Evolutionary conservation across 2,797 vertebrate genomes (phyloP).

Genomic region (Pseudomugil gertrudae): DNA sequence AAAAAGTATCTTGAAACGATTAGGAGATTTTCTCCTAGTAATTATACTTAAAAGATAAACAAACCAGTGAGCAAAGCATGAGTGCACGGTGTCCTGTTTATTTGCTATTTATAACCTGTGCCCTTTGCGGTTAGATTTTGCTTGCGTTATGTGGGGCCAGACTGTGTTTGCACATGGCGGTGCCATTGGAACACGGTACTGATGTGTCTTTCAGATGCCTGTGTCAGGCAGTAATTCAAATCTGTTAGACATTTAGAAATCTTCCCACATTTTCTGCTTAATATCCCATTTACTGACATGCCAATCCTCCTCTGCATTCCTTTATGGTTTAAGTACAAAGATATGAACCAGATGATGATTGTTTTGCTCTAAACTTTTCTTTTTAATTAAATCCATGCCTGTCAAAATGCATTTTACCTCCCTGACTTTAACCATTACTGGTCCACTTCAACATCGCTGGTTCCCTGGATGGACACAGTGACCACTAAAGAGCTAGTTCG

Average conservation of each 20-base stretch:
- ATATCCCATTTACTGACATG: slow-evolving; percentile 5
- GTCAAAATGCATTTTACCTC: slow-evolving; percentile 32
- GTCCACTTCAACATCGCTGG: slow-evolving; percentile 35
- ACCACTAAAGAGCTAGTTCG: slow-evolving; percentile 13
- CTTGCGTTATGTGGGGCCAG: slow-evolving; percentile 48
- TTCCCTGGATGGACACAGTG: slow-evolving; percentile 31
- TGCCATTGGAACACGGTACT: slow-evolving; percentile 45
- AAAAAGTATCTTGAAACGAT: neutral
- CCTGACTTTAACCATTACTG: slow-evolving; percentile 28
- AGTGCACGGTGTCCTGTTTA: slow-evolving; percentile 70
- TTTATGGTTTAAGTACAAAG: slow-evolving; percentile 18
- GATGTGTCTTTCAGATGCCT: slow-evolving; percentile 29
- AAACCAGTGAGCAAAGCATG: slow-evolving; percentile 53
- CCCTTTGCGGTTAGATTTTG: slow-evolving; percentile 78
- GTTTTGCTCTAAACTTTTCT: neutral
- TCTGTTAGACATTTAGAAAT: slow-evolving; percentile 10
- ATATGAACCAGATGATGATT: slow-evolving; percentile 22
- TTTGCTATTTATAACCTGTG: slow-evolving; percentile 81
- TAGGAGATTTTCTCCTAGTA: neutral
- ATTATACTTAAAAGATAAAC: slow-evolving; percentile 41
- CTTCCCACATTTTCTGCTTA: slow-evolving; percentile 1
- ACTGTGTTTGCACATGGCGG: slow-evolving; percentile 34
- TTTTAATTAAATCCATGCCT: slow-evolving; percentile 4
- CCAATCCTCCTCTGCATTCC: neutral
- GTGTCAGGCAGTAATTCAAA: neutral